phyloP scores from a whole-genome alignment of 2,888 invertebrate species.

The Deroplatys truncata region DNA sequence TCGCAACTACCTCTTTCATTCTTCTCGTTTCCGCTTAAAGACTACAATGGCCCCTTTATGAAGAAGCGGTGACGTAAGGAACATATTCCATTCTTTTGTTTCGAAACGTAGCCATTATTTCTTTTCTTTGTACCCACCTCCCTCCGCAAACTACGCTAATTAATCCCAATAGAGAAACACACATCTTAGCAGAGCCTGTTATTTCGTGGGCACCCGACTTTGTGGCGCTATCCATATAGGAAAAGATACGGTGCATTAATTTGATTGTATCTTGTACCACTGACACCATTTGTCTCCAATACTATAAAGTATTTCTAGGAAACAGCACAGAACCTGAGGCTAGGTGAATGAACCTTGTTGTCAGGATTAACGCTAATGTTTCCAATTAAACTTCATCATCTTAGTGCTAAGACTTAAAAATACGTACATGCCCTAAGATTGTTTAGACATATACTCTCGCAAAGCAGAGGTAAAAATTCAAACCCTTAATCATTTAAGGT shows the following conservation, averaged over 20 bases:
- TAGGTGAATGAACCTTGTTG: too few species aligned
- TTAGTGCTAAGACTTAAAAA: too few species aligned
- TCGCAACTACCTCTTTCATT: not conserved
- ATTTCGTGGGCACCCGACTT: not conserved
- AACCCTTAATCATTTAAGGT: too few species aligned
- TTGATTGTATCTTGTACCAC: too few species aligned
- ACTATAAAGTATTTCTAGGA: too few species aligned
- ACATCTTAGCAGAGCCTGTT: not conserved
- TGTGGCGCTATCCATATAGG: not conserved
- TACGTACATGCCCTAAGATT: too few species aligned
- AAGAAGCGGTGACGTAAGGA: not conserved
- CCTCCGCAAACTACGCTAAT: not conserved
- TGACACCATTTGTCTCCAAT: too few species aligned
- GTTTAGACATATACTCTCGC: too few species aligned
- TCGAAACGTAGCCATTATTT: not conserved
- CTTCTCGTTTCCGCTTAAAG: not conserved
- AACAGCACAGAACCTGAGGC: too few species aligned
- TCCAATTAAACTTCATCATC: too few species aligned
- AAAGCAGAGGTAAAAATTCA: too few species aligned
- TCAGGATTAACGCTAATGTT: too few species aligned
- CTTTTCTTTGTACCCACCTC: not conserved
- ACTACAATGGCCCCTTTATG: not conserved
- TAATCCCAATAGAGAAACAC: not conserved
- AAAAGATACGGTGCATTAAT: not conserved
- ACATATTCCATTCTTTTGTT: not conserved